Percentiles rank a stretch among this genome's conserved stretches.
phyloP scores from a whole-genome alignment of 92 coral and sea anemone genomes.

The Micromussa lordhowensis region DNA sequence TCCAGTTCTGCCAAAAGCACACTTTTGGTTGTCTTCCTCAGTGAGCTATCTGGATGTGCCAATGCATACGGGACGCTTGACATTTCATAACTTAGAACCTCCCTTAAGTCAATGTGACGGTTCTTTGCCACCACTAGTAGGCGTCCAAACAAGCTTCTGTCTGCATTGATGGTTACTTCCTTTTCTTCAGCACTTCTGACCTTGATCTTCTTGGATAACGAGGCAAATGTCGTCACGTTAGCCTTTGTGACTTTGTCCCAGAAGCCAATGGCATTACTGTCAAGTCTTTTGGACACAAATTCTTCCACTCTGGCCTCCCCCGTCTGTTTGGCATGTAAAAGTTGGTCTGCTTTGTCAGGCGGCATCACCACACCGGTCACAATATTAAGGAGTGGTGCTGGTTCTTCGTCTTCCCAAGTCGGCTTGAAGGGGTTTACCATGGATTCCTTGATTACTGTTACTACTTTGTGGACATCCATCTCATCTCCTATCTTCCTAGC shows the following conservation, averaged over 20 bases:
- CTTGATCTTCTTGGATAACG: no score
- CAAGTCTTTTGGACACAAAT: no score
- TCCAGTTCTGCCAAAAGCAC: slow-evolving; percentile 1
- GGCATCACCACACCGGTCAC: no score
- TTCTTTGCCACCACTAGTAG: no score
- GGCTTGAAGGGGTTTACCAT: neutral
- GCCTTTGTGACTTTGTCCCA: no score
- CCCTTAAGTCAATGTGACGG: slow-evolving; percentile 48
- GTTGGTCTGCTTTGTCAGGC: no score
- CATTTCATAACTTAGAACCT: slow-evolving; percentile 52
- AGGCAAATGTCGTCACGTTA: no score
- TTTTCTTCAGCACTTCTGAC: no score
- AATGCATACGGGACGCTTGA: slow-evolving; percentile 57
- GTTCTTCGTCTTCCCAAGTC: neutral
- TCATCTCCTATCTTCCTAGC: neutral
- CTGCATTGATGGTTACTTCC: neutral
- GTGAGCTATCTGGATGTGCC: slow-evolving; percentile 60
- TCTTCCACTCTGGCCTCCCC: no score
- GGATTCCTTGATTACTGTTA: neutral
- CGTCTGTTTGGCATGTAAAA: no score
- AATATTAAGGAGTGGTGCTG: no score
- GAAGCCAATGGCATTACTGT: no score
- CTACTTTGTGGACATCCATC: neutral
- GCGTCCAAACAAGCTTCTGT: slow-evolving; percentile 54
- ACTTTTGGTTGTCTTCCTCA: neutral